Evolutionary conservation across 2,113 vertebrate species (phyloP).

Genomic region (Tupaia tana): DNA sequence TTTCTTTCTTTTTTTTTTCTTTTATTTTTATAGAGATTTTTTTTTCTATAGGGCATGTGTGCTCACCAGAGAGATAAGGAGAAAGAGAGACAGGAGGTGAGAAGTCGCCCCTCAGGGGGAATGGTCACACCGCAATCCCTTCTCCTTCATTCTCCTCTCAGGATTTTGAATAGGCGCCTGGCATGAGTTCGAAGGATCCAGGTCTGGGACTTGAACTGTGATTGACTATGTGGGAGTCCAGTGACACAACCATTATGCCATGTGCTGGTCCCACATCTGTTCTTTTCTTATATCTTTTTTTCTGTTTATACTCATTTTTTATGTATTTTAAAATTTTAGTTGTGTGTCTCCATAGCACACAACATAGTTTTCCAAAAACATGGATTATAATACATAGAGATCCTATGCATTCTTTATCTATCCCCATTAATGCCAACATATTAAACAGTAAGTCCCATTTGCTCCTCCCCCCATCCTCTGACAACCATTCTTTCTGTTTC

Average conservation of each 20-base stretch:
- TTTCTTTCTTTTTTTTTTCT: background rate
- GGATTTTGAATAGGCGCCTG: too few relatives aligned
- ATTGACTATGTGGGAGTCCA: too few relatives aligned
- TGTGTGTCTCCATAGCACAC: background rate
- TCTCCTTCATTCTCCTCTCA: too few relatives aligned
- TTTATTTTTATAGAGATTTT: background rate
- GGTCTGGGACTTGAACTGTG: too few relatives aligned
- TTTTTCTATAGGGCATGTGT: background rate
- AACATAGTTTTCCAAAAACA: too few relatives aligned
- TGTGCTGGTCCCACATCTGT: background rate
- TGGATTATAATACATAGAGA: background rate
- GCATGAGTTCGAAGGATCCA: too few relatives aligned
- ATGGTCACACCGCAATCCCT: too few relatives aligned
- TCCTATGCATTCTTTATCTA: background rate
- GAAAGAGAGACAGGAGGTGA: too few relatives aligned
- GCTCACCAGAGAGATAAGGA: too few relatives aligned
- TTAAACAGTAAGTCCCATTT: background rate
- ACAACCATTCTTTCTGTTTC: background rate
- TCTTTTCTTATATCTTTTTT: background rate
- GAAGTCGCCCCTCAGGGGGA: too few relatives aligned
- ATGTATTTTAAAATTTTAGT: background rate
- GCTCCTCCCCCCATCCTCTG: background rate
- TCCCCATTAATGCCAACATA: background rate
- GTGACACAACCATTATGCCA: too few relatives aligned
- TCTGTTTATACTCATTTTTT: background rate